These are phyloP conservation scores for Hydractinia echinata DNA, from an alignment of 30 jellyfish, hydroid and myxozoan genomes.

Conservation along the genomic window DNA sequence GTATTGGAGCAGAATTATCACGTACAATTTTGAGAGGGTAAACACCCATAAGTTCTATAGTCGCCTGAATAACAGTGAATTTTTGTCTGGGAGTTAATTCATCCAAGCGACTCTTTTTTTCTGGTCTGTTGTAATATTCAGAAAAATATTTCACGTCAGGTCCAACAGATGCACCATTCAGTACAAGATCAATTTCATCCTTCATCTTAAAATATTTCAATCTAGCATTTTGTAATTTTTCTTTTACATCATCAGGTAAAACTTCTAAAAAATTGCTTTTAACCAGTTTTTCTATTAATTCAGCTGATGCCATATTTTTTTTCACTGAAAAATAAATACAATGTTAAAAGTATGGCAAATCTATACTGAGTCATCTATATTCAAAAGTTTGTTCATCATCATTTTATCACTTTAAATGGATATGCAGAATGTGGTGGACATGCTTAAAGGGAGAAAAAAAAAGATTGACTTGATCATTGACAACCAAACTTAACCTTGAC, in stretches of 20 bases:
- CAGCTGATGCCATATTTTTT: not conserved
- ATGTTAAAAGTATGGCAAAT: too few species aligned
- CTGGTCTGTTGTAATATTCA: conserved; percentile 6
- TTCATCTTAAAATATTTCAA: not conserved
- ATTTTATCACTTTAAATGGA: too few species aligned
- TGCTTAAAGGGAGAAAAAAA: too few species aligned
- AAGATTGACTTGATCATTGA: too few species aligned
- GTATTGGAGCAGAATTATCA: not conserved
- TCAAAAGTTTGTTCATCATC: too few species aligned
- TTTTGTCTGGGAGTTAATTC: not conserved
- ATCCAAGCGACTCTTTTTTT: not conserved
- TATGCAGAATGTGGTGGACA: too few species aligned
- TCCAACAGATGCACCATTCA: not conserved
- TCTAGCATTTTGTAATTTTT: not conserved
- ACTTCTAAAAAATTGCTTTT: conserved; percentile 5
- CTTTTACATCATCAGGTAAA: not conserved
- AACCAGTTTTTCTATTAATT: not conserved
- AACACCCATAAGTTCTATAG: not conserved
- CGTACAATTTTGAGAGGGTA: not conserved
- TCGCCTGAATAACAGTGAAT: not conserved
- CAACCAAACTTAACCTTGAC: too few species aligned
- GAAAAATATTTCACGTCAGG: not conserved
- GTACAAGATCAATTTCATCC: not conserved
- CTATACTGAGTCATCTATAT: too few species aligned
- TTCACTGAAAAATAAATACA: too few species aligned